Evolutionary conservation across 2,113 vertebrate species (phyloP), one percentile per base, ranked within the genome.

Genomic region (Anhinga rufa): DNA sequence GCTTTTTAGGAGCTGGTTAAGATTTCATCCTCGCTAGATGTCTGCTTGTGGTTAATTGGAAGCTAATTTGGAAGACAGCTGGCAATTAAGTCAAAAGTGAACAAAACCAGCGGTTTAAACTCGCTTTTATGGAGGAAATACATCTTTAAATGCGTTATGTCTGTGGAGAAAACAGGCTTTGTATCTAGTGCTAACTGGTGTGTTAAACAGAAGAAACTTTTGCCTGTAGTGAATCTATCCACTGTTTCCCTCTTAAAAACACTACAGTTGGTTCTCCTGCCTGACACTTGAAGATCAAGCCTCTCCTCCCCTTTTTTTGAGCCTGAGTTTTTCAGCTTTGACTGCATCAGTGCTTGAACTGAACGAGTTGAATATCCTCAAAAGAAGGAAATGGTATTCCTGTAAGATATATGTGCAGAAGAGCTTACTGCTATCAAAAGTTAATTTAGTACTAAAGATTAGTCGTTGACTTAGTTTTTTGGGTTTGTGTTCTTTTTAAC

Each of bases 111-210:
- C 1, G 3, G 46, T 77, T 71, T 49, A 40, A 51, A 24, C 8
- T 64, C 14, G 9, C 0, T 68, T 82, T 64, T n/a, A 1, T 14
- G 24, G 6, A 19, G 28, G 21, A 36, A 58, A 25, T 6, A 6
- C 7, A 11, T 22, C 4, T 75, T 70, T 31, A 17, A 57, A 9
- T 1, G 11, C 10, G 2, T 11, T 36, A 0, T 6, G 20, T 16
- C 9, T 25, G 29, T 1, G 2, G 16, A 64, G 48, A 8, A 26
- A 25, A 25, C 7, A 4, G 12, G 14, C 8, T 44, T 57, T 64
- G 12, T 29, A 5, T 22, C 20, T 57, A 12, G 36, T 77, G 62
- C 38, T n/a, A 49, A 9, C 8, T 10, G 31, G 7, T 26, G 21
- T 8, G 22, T 62, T 84, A 25, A 66, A 48, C 17, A 44, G n/a